Base-by-base conservation (phyloP, 2,888 invertebrate species). In the Antitype chi region DNA sequence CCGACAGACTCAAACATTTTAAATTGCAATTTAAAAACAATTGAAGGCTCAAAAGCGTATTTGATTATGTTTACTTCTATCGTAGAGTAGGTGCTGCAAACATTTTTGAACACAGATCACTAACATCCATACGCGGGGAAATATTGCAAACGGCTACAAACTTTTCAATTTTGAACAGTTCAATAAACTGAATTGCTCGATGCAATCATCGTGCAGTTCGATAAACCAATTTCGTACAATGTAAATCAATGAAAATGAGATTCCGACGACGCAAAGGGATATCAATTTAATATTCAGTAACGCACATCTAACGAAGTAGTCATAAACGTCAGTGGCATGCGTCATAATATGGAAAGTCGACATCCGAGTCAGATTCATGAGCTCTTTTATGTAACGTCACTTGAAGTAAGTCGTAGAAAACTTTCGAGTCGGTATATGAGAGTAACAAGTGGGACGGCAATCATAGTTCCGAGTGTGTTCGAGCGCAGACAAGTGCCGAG, bases 221-320 rank as follows among this genome's bases (percentile, higher is more conserved):
- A 91, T 93, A 93, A 94, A 91, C 90, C 92, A 93, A 93, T 94
- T 93, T 90, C 77, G 89, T 86, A 90, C 88, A 92, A 91, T 90
- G 91, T 90, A 93, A 92, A 93, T 92, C 90, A 91, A 90, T 91
- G 89, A 87, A 92, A 93, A 92, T 88, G 90, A 89, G 81, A 90
- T 89, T 90, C 81, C 85, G 82, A 84, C 84, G 78, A 86, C 82
- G 86, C 86, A 89, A 89, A 90, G 86, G 82, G 88, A 90, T 90
- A 91, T 89, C 89, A 91, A 91, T 92, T 90, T 89, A 89, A 88
- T 90, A 91, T 91, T 92, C 89, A 88, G 89, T 88, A 88, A 84
- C 78, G 81, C 79, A 85, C 76, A 83, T 88, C 83, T 87, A 88
- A 87, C 86, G 80, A 87, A 88, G 87, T 85, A 86, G 87, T 83